Base-by-base conservation (phyloP, 2,888 invertebrate species). In the Melipona bicolor region DNA sequence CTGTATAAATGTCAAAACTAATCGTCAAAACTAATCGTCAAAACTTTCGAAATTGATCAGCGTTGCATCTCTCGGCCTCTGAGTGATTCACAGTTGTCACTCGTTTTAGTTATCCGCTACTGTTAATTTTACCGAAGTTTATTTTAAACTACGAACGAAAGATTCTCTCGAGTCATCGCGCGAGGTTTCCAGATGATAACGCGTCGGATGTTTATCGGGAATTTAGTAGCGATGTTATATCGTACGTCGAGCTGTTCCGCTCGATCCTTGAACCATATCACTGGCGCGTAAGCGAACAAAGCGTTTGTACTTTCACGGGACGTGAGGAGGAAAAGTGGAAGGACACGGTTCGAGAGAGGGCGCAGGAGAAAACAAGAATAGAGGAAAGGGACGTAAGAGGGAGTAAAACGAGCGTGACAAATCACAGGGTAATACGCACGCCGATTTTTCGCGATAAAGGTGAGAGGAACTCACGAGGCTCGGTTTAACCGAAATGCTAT, bases 401-500 rank as follows among this genome's bases (percentile, higher is more conserved):
- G 43, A 43, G 43, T 43, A 43, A 43, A 43, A 43, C 43, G 43
- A 70, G 24, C 43, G 52, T 61, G 81, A 78, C 81, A 52, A 77
- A 81, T 77, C 77, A 72, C 64, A 52, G 71, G n/a, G 65, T 75
- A 79, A 83, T 75, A 75, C 27, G 59, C 9, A n/a, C 61, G 50
- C 56, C 69, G 73, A 79, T 83, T 84, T 73, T 32, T 50, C 62
- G 70, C 59, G 77, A 74, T 77, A 74, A 74, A 83, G 56, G 6
- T 15, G 62, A 67, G 36, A 67, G 56, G 49, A 54, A 62, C 15
- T 24, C 5, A 24, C 43, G 43, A 36, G 9, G 13, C 15, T 59
- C n/a, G 62, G 43, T 78, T 83, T 68, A 43, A 43, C 43, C 43
- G 11, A 43, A 43, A 43, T 9, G 43, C 43, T 43, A 43, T 9